Percentiles rank a stretch among this genome's conserved stretches.
phyloP scores from a whole-genome alignment of 2,797 vertebrate species.

The Oreonectes daqikongensis region DNA sequence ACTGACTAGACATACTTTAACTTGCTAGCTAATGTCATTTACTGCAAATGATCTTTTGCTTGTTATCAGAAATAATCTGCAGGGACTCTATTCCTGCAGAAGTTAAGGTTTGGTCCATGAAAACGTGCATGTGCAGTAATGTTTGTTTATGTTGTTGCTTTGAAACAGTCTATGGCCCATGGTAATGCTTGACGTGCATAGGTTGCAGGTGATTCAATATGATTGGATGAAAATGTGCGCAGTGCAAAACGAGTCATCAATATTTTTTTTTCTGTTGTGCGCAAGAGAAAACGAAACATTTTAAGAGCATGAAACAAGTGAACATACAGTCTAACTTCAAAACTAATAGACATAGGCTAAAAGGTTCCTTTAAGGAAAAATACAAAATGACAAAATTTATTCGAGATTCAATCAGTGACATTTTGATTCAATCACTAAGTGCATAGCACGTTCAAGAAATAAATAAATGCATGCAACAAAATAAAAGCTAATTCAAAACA shows the following conservation, averaged over 20 bases:
- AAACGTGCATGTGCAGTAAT: no score
- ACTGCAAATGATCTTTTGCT: no score
- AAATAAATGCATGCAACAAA: background rate
- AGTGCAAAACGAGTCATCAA: constrained; percentile 8
- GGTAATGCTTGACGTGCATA: background rate
- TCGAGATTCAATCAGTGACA: background rate
- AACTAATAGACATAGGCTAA: background rate
- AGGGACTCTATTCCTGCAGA: no score
- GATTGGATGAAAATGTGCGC: background rate
- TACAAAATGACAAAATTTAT: background rate
- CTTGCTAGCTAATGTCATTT: no score
- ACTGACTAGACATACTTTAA: no score
- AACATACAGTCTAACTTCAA: background rate
- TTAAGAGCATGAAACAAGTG: background rate
- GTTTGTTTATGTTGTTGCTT: no score
- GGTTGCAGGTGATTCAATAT: background rate
- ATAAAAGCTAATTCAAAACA: constrained; percentile 13
- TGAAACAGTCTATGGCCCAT: no score
- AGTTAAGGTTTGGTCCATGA: no score
- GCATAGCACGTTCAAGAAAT: background rate
- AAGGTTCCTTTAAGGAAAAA: background rate
- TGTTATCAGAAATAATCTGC: no score
- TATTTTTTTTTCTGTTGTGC: background rate
- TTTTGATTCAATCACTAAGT: constrained; percentile 17
- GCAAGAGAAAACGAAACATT: background rate